phyloP scores from a whole-genome alignment of 2,888 invertebrate genomes.

The Calephelis perditalis region DNA sequence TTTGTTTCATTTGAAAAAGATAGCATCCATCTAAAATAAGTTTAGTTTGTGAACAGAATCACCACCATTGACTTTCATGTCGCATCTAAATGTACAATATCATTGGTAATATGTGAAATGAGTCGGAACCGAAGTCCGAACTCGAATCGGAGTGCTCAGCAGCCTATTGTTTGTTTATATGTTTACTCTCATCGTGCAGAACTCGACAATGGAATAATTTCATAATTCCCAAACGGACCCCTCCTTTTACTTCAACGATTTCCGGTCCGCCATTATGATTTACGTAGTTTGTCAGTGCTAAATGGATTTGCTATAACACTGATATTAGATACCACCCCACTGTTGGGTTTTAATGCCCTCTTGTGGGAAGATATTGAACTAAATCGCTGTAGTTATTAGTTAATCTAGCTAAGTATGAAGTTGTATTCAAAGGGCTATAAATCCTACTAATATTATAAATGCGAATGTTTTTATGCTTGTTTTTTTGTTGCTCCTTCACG shows the following conservation, averaged over 20 bases:
- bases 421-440: too few species aligned
- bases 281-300: conserved; percentile 11
- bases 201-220: conserved; percentile 34
- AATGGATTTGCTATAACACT: background rate
- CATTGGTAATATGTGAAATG: conserved; percentile 47
- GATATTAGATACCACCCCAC: too few species aligned
- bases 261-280: conserved; percentile 16
- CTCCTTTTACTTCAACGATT: conserved; percentile 11
- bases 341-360: too few species aligned
- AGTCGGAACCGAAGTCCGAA: conserved; percentile 48
- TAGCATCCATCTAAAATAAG: too few species aligned
- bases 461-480: too few species aligned
- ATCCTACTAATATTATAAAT: too few species aligned
- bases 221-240: conserved; percentile 26
- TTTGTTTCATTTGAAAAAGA: too few species aligned
- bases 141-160: conserved; percentile 23
- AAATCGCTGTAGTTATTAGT: too few species aligned
- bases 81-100: conserved; percentile 1
- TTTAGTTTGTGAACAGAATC: too few species aligned
- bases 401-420: too few species aligned
- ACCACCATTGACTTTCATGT: background rate
- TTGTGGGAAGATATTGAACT: too few species aligned
- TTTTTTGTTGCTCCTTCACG: too few species aligned
- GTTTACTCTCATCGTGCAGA: conserved; percentile 35
- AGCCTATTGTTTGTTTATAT: conserved; percentile 42